A percentile compares a stretch with the other conserved stretches of the same genome.
These are phyloP conservation scores for Okapia johnstoni DNA, from an alignment of 2,113 vertebrate genomes.

Conservation along the genomic window DNA sequence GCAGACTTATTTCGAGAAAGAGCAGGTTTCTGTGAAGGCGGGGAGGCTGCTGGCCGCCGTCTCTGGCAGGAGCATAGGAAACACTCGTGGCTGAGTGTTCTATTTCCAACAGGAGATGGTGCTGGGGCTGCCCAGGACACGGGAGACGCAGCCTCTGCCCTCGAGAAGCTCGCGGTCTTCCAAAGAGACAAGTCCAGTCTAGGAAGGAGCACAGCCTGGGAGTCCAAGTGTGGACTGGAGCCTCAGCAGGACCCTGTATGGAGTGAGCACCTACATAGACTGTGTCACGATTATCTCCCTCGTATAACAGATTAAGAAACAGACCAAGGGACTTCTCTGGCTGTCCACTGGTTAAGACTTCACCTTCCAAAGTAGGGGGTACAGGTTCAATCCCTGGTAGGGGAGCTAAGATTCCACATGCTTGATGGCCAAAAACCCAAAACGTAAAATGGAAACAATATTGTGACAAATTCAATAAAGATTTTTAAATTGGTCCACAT, in stretches of 20 bases:
- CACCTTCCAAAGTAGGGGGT: neutral
- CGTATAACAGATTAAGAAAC: neutral
- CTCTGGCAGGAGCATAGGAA: neutral
- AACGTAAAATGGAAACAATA: neutral
- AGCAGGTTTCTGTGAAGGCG: neutral
- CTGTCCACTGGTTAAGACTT: neutral
- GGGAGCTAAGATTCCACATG: neutral
- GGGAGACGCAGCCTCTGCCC: neutral
- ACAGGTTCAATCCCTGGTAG: neutral
- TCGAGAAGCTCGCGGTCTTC: neutral
- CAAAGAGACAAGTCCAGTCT: neutral
- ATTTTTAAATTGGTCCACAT: neutral
- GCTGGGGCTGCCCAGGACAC: accelerated
- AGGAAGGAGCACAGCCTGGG: neutral
- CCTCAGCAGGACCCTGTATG: neutral
- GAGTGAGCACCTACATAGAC: neutral
- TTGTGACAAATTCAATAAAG: neutral
- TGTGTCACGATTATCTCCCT: neutral
- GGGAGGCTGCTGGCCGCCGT: neutral
- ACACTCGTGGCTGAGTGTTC: neutral
- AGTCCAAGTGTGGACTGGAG: neutral
- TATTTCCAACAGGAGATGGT: neutral
- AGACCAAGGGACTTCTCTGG: neutral
- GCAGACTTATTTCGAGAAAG: neutral
- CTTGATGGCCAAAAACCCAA: neutral